phyloP scores from a whole-genome alignment of 2,888 invertebrate species.

The Nowickia ferox region DNA sequence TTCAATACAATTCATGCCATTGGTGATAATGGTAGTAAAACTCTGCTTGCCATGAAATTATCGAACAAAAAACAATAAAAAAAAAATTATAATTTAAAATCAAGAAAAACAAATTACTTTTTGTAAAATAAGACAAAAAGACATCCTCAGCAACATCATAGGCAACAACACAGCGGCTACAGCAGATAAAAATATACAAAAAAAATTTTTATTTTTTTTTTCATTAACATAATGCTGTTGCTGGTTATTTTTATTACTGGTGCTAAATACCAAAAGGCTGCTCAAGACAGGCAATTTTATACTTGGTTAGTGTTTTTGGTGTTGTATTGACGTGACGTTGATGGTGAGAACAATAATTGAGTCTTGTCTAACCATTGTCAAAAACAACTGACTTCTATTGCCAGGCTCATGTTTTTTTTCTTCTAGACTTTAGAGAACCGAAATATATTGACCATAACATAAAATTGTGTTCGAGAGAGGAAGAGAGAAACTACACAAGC shows the following conservation, averaged over 20 bases:
- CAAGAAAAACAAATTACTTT: slow-evolving; percentile 59
- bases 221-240: slow-evolving; percentile 36
- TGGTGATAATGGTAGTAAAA: slow-evolving; percentile 46
- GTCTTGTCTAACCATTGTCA: too few relatives aligned
- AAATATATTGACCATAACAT: too few relatives aligned
- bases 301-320: too few relatives aligned
- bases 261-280: background rate
- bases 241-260: slow-evolving; percentile 34
- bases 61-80: slow-evolving; percentile 5
- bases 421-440: too few relatives aligned
- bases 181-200: slow-evolving; percentile 8
- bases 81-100: slow-evolving; percentile 37
- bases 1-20: slow-evolving; percentile 28
- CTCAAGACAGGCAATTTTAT: background rate
- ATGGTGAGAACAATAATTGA: too few relatives aligned
- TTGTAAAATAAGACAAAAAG: slow-evolving; percentile 19
- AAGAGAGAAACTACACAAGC: too few relatives aligned
- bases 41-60: slow-evolving; percentile 45
- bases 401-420: too few relatives aligned
- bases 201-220: background rate
- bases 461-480: too few relatives aligned
- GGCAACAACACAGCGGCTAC: background rate
- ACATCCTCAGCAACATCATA: slow-evolving; percentile 17
- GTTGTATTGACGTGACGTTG: too few relatives aligned
- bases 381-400: too few relatives aligned